Percentiles rank a stretch among this genome's conserved stretches.
Evolutionary conservation across 1,140 invertebrate genomes (phyloP).

Genomic region (Arctopsyche grandis): DNA sequence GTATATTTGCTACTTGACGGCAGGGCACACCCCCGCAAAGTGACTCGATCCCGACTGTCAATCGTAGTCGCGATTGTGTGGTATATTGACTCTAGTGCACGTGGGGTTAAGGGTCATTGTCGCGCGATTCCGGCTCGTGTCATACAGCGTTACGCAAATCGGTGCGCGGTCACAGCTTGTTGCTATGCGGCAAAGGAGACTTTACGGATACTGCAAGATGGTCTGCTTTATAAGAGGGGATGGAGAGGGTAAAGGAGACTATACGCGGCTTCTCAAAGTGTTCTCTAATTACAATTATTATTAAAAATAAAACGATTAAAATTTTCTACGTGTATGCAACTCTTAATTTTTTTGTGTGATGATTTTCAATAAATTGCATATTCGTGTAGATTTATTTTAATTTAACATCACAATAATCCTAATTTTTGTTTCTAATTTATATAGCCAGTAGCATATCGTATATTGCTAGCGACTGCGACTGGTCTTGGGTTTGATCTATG

Average conservation of each 20-base stretch:
- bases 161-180: slow-evolving; percentile 27
- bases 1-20: slow-evolving; percentile 44
- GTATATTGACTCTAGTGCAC: background rate
- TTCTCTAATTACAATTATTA: no score
- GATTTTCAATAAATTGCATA: no score
- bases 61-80: background rate
- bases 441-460: no score
- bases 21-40: slow-evolving; percentile 40
- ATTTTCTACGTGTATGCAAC: no score
- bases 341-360: no score
- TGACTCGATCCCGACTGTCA: slow-evolving; percentile 33
- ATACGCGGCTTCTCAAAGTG: slow-evolving; percentile 4
- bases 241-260: background rate
- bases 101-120: slow-evolving; percentile 1
- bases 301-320: no score
- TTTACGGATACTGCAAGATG: slow-evolving; percentile 44
- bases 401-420: no score
- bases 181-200: slow-evolving; percentile 46
- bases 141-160: background rate
- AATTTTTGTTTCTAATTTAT: no score
- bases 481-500: no score
- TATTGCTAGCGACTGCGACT: no score
- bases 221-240: slow-evolving; percentile 17
- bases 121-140: background rate
- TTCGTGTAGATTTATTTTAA: no score